A percentile compares a stretch with the other conserved stretches of the same genome.
phyloP scores from a whole-genome alignment of 2,113 vertebrate species.

The Hipposideros armiger region DNA sequence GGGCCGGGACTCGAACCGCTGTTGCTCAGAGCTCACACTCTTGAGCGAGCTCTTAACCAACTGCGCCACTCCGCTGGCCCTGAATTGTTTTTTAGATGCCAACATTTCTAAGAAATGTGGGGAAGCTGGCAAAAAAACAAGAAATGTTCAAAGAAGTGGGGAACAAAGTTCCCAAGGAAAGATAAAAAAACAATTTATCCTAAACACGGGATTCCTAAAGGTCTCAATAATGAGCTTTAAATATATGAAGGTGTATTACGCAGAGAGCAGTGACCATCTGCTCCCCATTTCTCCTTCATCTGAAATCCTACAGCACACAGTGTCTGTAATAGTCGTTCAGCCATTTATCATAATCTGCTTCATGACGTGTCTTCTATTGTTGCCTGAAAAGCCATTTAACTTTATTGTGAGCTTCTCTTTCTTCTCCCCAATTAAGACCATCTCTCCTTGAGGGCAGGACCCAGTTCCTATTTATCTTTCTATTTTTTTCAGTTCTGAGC shows the following conservation, averaged over 20 bases:
- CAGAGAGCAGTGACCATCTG: not conserved
- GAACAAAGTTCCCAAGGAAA: not conserved
- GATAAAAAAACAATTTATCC: not conserved
- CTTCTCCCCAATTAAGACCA: not conserved
- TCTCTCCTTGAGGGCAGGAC: not conserved
- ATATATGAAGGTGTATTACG: not conserved
- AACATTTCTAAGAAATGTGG: not conserved
- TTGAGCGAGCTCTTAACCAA: no score
- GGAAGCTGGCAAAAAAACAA: not conserved
- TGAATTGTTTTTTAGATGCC: not conserved
- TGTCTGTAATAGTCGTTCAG: not conserved
- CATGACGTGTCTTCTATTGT: not conserved
- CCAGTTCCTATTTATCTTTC: not conserved
- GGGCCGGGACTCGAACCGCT: no score
- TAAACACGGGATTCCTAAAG: not conserved
- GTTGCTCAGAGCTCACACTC: no score
- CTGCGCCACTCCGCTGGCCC: no score
- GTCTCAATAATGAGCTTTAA: conserved; percentile 19
- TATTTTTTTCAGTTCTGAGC: not conserved
- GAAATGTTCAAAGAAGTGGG: not conserved
- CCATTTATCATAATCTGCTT: not conserved
- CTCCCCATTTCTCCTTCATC: not conserved
- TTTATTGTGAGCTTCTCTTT: not conserved
- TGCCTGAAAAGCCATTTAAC: not conserved
- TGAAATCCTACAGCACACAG: not conserved